These are phyloP conservation scores for Uria lomvia DNA, from an alignment of 2,113 vertebrate species.

Conservation along the genomic window DNA sequence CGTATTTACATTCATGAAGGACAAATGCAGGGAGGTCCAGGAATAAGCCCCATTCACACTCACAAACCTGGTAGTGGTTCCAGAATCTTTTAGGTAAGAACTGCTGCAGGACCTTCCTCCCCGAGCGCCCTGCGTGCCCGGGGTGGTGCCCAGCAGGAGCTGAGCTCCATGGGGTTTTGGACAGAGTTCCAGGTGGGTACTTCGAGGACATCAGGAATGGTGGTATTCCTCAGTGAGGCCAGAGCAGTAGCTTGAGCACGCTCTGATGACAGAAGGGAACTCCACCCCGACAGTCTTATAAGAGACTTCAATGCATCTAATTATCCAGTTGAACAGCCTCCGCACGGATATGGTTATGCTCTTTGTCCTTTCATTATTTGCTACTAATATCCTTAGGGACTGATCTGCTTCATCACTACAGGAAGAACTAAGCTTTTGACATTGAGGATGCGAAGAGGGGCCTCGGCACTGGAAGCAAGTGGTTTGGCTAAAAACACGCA, in stretches of 20 bases:
- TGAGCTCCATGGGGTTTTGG: neutral
- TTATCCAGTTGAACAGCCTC: neutral
- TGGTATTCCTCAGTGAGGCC: neutral
- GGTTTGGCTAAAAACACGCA: neutral
- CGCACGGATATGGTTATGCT: neutral
- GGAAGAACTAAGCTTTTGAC: neutral
- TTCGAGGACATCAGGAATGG: neutral
- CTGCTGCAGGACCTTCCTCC: neutral
- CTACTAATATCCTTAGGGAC: neutral
- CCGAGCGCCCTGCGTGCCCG: rapidly evolving
- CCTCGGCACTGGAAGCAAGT: neutral
- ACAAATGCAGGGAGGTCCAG: neutral
- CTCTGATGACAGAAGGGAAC: neutral
- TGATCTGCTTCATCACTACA: neutral
- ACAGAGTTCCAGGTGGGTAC: neutral
- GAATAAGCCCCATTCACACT: neutral
- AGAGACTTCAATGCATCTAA: neutral
- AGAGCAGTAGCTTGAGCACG: neutral
- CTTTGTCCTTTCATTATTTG: neutral
- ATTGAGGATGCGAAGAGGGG: neutral
- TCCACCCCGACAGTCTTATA: neutral
- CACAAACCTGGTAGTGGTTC: neutral
- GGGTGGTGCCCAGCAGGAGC: neutral
- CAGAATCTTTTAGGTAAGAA: neutral
- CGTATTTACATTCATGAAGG: neutral